A percentile compares a stretch with the other conserved stretches of the same genome.
Evolutionary conservation across 1,140 invertebrate genomes (phyloP).

Genomic region (Thrips palmi): DNA sequence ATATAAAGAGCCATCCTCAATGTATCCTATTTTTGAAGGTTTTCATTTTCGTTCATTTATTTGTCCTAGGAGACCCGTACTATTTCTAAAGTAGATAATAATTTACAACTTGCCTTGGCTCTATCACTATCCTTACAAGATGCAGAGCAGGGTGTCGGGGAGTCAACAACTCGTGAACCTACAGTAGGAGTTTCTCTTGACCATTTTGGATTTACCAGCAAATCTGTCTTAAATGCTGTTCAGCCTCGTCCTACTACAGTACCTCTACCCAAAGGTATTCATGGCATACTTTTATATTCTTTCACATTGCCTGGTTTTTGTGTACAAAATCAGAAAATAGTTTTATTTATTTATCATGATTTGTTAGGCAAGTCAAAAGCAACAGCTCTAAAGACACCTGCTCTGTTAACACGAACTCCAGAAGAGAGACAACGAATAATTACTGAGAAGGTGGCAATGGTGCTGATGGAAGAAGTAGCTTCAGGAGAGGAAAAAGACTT

Average conservation of each 20-base stretch:
- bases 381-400: constrained; percentile 19
- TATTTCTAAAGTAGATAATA: constrained; percentile 23
- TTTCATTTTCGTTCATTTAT: no score
- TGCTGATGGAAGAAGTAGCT: constrained; percentile 22
- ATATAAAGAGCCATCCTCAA: constrained; percentile 9
- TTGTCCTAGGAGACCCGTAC: no score
- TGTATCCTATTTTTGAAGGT: constrained; percentile 15
- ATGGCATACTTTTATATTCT: not conserved
- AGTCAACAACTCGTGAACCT: constrained; percentile 5
- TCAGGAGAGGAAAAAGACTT: not conserved
- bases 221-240: no score
- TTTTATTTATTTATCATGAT: not conserved
- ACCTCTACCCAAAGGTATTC: not conserved
- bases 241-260: not conserved
- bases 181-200: no score
- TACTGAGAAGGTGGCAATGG: constrained; percentile 27
- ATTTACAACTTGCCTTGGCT: constrained; percentile 27
- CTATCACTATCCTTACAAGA: constrained; percentile 29
- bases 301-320: not conserved
- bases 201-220: no score
- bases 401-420: constrained; percentile 23
- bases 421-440: constrained; percentile 26
- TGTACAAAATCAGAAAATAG: constrained; percentile 1
- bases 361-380: not conserved
- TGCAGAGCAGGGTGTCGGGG: constrained; percentile 20